Percentiles rank a stretch among this genome's conserved stretches.
Evolutionary conservation across 2,113 vertebrate species (phyloP).

Genomic region (Leptocoma aspasia): DNA sequence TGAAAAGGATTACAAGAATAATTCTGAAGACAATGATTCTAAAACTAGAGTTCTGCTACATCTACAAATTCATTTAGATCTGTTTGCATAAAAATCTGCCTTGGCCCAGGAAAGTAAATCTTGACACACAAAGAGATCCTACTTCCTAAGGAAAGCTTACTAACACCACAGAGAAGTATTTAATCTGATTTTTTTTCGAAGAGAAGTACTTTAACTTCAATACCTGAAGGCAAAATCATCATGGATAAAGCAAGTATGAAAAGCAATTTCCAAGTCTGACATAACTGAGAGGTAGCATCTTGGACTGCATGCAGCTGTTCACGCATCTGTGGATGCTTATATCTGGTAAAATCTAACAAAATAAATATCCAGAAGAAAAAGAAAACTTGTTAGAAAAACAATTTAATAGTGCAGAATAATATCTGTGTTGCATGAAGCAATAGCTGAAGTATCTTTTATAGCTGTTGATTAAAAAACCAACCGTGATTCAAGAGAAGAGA

Average conservation of each 20-base stretch:
- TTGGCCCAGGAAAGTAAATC: not conserved
- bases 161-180: not conserved
- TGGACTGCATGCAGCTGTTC: not conserved
- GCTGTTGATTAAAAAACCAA: not conserved
- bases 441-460: not conserved
- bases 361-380: not conserved
- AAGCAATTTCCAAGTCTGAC: not conserved
- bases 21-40: not conserved
- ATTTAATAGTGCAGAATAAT: not conserved
- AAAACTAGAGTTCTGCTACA: not conserved
- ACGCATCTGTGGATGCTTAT: not conserved
- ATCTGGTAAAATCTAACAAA: not conserved
- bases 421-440: not conserved
- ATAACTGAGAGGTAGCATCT: not conserved
- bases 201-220: not conserved
- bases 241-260: not conserved
- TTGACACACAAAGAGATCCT: not conserved
- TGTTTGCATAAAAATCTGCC: not conserved
- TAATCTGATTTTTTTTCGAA: not conserved
- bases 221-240: not conserved
- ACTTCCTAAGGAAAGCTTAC: not conserved
- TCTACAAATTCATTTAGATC: not conserved
- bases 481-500: not conserved
- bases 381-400: not conserved
- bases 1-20: not conserved